These are phyloP conservation scores for Erynnis tages DNA, from an alignment of 2,888 invertebrate species.

Conservation along the genomic window DNA sequence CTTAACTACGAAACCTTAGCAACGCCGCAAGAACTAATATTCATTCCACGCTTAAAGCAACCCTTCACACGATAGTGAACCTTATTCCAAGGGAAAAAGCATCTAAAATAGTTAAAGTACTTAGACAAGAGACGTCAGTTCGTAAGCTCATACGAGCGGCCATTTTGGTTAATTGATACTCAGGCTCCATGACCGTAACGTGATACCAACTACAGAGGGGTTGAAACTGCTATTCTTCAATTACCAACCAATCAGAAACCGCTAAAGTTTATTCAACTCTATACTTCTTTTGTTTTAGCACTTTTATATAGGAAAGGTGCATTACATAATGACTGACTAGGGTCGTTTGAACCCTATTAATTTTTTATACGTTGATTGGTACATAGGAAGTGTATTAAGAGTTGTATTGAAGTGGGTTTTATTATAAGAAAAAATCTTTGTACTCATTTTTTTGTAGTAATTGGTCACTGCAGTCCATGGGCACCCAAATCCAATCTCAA, in stretches of 20 bases:
- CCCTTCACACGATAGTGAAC: neutral
- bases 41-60: neutral
- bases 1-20: slow-evolving; percentile 19
- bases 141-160: slow-evolving; percentile 37
- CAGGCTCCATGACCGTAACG: slow-evolving; percentile 48
- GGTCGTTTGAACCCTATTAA: neutral
- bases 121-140: slow-evolving; percentile 16
- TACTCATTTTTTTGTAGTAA: too few species aligned
- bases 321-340: neutral
- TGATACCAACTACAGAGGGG: slow-evolving; percentile 43
- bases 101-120: slow-evolving; percentile 6
- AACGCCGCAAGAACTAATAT: slow-evolving; percentile 20
- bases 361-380: slow-evolving; percentile 13
- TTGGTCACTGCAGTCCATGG: too few species aligned
- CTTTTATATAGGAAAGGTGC: slow-evolving; percentile 20
- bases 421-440: too few species aligned
- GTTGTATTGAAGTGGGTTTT: too few species aligned
- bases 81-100: slow-evolving; percentile 12
- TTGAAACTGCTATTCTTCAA: slow-evolving; percentile 41
- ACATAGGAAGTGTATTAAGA: slow-evolving; percentile 15
- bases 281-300: slow-evolving; percentile 28
- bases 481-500: too few species aligned
- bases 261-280: slow-evolving; percentile 20
- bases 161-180: slow-evolving; percentile 51
- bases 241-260: slow-evolving; percentile 42